These are phyloP conservation scores for Corydoras sp. DNA, from an alignment of 2,113 vertebrate species.

Conservation along the genomic window DNA sequence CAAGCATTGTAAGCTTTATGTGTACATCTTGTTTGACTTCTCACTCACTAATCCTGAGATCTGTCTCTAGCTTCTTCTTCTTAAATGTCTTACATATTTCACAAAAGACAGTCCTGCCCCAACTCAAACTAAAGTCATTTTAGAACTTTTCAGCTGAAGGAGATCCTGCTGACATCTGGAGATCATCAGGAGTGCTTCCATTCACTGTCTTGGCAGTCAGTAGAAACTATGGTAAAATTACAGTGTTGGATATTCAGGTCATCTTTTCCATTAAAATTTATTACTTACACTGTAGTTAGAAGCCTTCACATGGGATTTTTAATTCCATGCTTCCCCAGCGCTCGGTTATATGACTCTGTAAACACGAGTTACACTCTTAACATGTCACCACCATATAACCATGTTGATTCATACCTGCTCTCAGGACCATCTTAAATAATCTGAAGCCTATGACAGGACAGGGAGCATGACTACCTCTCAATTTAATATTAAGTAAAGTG, in stretches of 20 bases:
- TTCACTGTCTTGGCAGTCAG: constrained; percentile 14
- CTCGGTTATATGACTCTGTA: background rate
- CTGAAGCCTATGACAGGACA: no score
- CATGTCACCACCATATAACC: background rate
- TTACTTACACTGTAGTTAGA: constrained; percentile 37
- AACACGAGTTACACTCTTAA: background rate
- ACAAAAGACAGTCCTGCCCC: constrained; percentile 9
- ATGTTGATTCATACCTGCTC: background rate
- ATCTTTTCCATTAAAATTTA: constrained; percentile 46
- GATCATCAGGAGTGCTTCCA: constrained; percentile 48
- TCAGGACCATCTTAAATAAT: no score
- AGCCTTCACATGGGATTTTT: constrained; percentile 9
- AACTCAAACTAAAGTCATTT: constrained; percentile 18
- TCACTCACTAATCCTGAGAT: constrained; percentile 15
- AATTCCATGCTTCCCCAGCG: constrained; percentile 8
- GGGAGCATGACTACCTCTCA: no score
- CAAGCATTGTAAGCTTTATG: no score
- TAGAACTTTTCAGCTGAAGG: constrained; percentile 26
- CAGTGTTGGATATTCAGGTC: constrained; percentile 39
- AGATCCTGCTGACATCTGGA: constrained; percentile 55
- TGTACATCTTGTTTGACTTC: no score
- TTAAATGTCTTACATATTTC: constrained; percentile 3
- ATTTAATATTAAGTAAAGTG: no score
- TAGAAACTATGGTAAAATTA: constrained; percentile 44
- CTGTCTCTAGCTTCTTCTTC: constrained; percentile 3